Percentiles rank a stretch among this genome's conserved stretches.
Conservation (phyloP, 2,888 invertebrate species). For the Blastobasis lacticolella region DNA sequence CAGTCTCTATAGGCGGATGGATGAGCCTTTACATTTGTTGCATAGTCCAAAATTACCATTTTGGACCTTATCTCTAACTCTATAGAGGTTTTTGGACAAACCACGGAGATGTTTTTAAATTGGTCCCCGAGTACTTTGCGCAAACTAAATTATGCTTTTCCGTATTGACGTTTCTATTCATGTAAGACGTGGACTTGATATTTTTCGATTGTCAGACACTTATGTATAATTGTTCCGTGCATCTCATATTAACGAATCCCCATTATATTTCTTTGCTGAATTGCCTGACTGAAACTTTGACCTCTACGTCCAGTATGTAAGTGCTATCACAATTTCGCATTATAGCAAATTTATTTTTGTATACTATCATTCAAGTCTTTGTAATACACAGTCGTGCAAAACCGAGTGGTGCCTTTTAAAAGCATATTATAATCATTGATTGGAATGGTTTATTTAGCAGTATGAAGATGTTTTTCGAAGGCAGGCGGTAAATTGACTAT, state of each 20-base stretch:
- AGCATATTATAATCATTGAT: constrained; percentile 20
- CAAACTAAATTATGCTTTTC: constrained; percentile 47
- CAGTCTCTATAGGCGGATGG: constrained; percentile 42
- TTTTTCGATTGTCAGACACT: constrained; percentile 49
- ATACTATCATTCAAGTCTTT: not conserved
- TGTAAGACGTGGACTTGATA: constrained; percentile 42
- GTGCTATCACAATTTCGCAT: not conserved
- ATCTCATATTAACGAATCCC: not conserved
- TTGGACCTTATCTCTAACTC: constrained; percentile 20
- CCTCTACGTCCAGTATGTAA: no score
- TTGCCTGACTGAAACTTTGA: no score
- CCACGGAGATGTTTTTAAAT: constrained; percentile 14
- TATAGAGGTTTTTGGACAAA: constrained; percentile 9
- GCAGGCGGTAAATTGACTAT: constrained; percentile 49
- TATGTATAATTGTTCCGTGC: constrained; percentile 25
- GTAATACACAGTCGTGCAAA: constrained; percentile 5
- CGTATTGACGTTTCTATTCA: constrained; percentile 59
- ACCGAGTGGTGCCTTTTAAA: constrained; percentile 26
- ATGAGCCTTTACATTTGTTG: constrained; percentile 23
- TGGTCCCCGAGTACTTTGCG: constrained; percentile 22
- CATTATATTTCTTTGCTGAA: no score
- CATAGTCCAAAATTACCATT: constrained; percentile 15
- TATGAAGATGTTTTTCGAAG: constrained; percentile 26
- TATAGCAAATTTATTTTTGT: not conserved
- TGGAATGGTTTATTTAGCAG: constrained; percentile 28